These are phyloP conservation scores for Drosophila rellima DNA, from an alignment of 2,888 invertebrate genomes.

Conservation along the genomic window DNA sequence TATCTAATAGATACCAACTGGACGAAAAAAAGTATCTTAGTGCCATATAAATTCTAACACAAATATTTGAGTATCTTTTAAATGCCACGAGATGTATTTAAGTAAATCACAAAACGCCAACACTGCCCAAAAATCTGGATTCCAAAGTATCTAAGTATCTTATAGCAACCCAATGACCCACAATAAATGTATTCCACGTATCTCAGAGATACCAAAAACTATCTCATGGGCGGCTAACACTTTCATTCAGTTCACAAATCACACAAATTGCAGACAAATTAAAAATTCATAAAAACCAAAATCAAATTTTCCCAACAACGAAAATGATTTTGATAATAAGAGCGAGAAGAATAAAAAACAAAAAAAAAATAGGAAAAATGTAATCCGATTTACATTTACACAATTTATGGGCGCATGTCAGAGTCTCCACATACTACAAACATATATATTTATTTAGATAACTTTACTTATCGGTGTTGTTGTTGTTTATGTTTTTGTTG, in stretches of 20 bases:
- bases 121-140: not conserved
- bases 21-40: not conserved
- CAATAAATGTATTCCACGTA: constrained; percentile 11
- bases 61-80: constrained; percentile 3
- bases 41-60: constrained; percentile 8
- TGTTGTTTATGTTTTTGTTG: constrained; percentile 26
- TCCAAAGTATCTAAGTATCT: constrained; percentile 1
- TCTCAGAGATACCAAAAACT: constrained; percentile 12
- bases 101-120: not conserved
- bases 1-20: constrained; percentile 3
- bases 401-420: constrained; percentile 72
- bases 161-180: constrained; percentile 7
- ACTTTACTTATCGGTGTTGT: constrained; percentile 51
- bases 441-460: constrained; percentile 69
- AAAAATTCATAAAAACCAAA: constrained; percentile 77
- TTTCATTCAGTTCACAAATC: constrained; percentile 54
- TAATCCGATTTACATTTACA: constrained; percentile 70
- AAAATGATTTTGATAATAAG: constrained; percentile 30
- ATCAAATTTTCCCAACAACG: constrained; percentile 41
- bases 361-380: constrained; percentile 29
- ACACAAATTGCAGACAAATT: constrained; percentile 66
- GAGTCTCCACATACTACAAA: constrained; percentile 20
- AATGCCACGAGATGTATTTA: not conserved
- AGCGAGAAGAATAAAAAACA: constrained; percentile 1
- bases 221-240: constrained; percentile 18